These are phyloP conservation scores for Lypha dubia DNA, from an alignment of 2,888 invertebrate genomes.

Conservation along the genomic window DNA sequence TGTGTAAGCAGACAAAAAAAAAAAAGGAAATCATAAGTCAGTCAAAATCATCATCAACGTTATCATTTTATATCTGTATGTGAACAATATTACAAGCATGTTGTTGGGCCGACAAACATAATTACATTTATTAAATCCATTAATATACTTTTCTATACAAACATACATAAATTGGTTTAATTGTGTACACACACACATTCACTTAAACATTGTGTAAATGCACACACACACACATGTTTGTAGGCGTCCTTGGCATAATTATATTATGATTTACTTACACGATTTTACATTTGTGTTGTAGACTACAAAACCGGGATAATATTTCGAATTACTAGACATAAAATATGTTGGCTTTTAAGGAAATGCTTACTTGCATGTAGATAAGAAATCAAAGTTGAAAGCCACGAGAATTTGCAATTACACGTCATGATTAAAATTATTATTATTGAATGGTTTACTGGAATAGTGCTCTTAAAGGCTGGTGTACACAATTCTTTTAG, in stretches of 20 bases:
- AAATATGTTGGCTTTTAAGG: slow-evolving; percentile 20
- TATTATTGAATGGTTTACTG: too few species aligned
- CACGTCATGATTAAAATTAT: background rate
- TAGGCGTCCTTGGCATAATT: slow-evolving; percentile 68
- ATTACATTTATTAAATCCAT: slow-evolving; percentile 50
- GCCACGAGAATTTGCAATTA: slow-evolving; percentile 34
- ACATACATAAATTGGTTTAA: background rate
- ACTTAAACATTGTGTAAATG: background rate
- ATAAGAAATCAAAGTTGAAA: slow-evolving; percentile 37
- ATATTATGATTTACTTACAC: slow-evolving; percentile 54
- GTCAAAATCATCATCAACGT: slow-evolving; percentile 66
- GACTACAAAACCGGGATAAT: slow-evolving; percentile 11
- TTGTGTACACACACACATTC: background rate
- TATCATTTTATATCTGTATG: slow-evolving; percentile 44
- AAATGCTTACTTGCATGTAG: background rate
- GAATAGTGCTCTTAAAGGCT: too few species aligned
- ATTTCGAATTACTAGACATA: slow-evolving; percentile 52
- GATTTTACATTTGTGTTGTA: background rate
- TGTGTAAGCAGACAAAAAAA: slow-evolving; percentile 47
- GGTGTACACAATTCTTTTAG: too few species aligned
- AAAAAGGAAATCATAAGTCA: slow-evolving; percentile 73
- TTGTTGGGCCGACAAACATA: slow-evolving; percentile 67
- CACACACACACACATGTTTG: slow-evolving; percentile 2
- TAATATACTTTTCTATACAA: background rate
- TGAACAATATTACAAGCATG: slow-evolving; percentile 13